Conservation (phyloP, 2,113 vertebrate genomes). For the Paratilapia polleni region DNA sequence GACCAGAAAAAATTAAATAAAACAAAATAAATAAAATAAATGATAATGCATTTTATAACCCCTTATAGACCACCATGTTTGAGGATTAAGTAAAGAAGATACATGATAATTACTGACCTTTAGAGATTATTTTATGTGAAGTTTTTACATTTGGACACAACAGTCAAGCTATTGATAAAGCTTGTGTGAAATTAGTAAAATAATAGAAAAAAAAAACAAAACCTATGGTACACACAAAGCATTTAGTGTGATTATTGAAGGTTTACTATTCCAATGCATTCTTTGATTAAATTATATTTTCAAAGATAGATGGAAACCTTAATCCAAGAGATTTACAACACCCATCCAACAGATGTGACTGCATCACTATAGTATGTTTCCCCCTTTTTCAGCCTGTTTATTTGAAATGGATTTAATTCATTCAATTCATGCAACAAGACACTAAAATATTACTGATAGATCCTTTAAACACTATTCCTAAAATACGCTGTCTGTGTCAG, state of each 20-base stretch:
- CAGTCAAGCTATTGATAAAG: not conserved
- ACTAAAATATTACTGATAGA: not conserved
- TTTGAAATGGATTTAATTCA: not conserved
- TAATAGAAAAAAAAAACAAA: not conserved
- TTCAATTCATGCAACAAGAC: too few species aligned
- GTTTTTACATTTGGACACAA: too few species aligned
- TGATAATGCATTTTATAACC: too few species aligned
- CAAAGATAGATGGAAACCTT: not conserved
- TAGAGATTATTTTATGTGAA: too few species aligned
- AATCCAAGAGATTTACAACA: not conserved
- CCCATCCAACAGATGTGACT: not conserved
- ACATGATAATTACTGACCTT: too few species aligned
- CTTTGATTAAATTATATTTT: not conserved
- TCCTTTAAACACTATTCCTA: not conserved
- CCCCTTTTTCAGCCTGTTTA: not conserved
- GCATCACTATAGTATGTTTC: not conserved
- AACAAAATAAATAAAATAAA: too few species aligned
- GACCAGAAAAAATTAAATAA: too few species aligned
- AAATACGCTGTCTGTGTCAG: not conserved
- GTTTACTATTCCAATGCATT: not conserved
- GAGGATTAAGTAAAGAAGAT: too few species aligned
- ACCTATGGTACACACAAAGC: not conserved
- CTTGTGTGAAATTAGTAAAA: not conserved
- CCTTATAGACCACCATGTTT: too few species aligned
- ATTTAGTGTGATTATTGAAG: not conserved